Conservation (phyloP, 2,797 vertebrate species). For the Ispidina picta region DNA sequence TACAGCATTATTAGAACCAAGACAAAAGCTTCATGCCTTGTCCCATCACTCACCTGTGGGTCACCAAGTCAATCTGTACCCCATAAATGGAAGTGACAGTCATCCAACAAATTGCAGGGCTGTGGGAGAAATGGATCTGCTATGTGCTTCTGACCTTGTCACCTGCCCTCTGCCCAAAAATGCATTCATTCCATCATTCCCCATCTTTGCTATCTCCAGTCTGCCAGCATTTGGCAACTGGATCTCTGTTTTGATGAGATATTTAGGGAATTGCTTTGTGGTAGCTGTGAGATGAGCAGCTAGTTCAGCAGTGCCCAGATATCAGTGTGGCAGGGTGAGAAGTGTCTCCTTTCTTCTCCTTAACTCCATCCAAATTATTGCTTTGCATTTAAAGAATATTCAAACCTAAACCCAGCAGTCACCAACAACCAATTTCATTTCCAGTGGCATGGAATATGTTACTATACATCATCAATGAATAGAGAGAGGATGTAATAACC, state of each 20-base stretch:
- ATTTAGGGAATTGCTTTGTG: neutral
- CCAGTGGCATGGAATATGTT: neutral
- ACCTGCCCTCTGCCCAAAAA: slow-evolving; percentile 11
- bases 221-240: neutral
- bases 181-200: neutral
- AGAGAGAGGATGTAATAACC: neutral
- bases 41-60: neutral
- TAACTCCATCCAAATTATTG: neutral
- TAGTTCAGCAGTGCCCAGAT: neutral
- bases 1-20: neutral
- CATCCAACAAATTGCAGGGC: neutral
- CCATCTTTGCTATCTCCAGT: neutral
- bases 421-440: neutral
- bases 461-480: neutral
- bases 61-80: neutral
- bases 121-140: neutral
- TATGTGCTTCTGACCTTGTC: neutral
- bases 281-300: neutral
- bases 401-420: neutral
- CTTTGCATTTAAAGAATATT: neutral
- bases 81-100: neutral
- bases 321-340: neutral
- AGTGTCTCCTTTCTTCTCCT: neutral
- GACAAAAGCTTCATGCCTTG: neutral
- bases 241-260: neutral